Evolutionary conservation across 1,140 invertebrate genomes (phyloP).

Genomic region (Ditylenchus dipsaci): DNA sequence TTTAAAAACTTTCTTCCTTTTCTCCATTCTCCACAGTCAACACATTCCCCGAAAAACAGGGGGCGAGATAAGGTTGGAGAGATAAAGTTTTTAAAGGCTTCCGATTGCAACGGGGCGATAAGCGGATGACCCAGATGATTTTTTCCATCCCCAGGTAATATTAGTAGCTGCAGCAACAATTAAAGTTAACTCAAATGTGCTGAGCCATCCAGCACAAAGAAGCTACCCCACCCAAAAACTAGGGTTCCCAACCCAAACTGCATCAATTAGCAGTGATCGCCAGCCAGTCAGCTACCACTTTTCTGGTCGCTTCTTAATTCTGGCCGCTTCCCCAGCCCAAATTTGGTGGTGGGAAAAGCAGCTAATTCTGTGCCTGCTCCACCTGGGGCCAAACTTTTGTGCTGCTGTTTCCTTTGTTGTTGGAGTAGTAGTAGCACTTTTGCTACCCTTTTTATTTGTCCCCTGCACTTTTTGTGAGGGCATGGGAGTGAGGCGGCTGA

Average conservation of each 20-base stretch:
- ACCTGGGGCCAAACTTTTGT: slow-evolving; percentile 4
- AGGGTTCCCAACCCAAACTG: neutral
- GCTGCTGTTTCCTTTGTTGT: neutral
- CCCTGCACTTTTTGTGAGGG: neutral
- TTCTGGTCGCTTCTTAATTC: neutral
- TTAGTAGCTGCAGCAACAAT: neutral
- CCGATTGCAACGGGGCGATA: slow-evolving; percentile 1
- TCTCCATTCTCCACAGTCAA: too few relatives aligned
- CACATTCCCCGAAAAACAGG: too few relatives aligned
- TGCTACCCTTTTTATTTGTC: neutral
- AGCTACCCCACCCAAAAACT: too few relatives aligned
- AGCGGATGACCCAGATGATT: neutral
- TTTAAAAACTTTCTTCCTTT: too few relatives aligned
- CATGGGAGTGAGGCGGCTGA: neutral
- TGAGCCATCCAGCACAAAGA: too few relatives aligned
- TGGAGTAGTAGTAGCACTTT: neutral
- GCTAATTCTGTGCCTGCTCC: neutral
- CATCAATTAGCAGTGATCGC: neutral
- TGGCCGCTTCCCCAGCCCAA: neutral
- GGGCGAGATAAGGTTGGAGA: slow-evolving; percentile 1
- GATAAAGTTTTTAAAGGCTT: slow-evolving; percentile 5
- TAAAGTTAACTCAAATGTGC: too few relatives aligned
- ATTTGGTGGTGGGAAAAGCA: slow-evolving; percentile 1
- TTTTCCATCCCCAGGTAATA: neutral
- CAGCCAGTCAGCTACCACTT: neutral